Evolutionary conservation across 1,140 invertebrate species (phyloP).

Genomic region (Dreissena polymorpha): DNA sequence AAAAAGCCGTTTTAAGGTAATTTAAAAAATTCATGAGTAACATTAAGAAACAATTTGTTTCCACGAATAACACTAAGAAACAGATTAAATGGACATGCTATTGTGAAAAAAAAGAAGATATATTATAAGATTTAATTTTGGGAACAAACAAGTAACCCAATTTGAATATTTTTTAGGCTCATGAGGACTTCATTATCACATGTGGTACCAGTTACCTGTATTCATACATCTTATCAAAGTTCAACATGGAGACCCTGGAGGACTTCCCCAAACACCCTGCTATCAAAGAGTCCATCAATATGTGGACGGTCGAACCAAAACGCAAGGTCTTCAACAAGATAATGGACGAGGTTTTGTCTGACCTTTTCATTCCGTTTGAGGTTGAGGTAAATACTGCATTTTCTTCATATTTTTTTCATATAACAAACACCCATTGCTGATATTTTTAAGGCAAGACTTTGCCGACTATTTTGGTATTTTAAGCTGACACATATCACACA

Average conservation of each 20-base stretch:
- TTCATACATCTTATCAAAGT: conserved; percentile 1
- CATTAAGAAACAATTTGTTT: too few relatives aligned
- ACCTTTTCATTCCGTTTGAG: conserved; percentile 2
- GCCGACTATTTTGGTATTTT: too few relatives aligned
- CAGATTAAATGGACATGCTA: too few relatives aligned
- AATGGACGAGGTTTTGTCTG: conserved; percentile 1
- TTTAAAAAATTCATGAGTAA: neutral
- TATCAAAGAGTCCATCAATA: neutral
- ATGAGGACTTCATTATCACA: conserved; percentile 17
- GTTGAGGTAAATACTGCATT: neutral
- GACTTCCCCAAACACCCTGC: neutral
- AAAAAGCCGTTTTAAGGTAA: conserved; percentile 21
- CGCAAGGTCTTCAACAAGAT: neutral
- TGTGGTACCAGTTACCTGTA: conserved; percentile 18
- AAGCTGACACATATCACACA: too few relatives aligned
- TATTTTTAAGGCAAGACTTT: too few relatives aligned
- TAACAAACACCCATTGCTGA: too few relatives aligned
- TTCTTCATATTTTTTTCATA: too few relatives aligned
- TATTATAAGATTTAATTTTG: neutral
- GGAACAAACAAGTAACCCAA: neutral
- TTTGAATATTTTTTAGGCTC: neutral
- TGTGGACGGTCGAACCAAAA: neutral
- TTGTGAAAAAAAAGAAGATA: neutral
- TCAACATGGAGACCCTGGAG: conserved; percentile 4
- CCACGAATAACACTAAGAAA: too few relatives aligned